Percentiles rank a stretch among this genome's conserved stretches.
phyloP scores from a whole-genome alignment of 2,888 invertebrate genomes.

The Trissolcus brochymenae region DNA sequence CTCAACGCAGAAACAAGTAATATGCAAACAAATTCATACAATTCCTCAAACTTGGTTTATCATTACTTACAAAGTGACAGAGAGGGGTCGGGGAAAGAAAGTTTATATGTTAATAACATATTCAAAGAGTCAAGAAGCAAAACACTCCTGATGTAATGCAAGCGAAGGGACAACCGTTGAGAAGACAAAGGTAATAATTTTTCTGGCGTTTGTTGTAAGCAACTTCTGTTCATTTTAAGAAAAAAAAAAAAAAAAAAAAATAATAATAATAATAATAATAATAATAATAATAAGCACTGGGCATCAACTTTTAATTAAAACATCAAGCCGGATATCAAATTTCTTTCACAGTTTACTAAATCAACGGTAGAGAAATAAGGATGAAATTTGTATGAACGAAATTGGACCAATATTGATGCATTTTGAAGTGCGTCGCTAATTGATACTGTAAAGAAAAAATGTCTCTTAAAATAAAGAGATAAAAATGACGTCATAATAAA shows the following conservation, averaged over 20 bases:
- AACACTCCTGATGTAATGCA: conserved; percentile 19
- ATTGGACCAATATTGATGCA: too few species aligned
- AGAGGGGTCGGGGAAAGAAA: not conserved
- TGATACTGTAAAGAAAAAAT: too few species aligned
- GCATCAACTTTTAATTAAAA: conserved; percentile 27
- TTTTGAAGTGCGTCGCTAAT: too few species aligned
- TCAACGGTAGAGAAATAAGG: too few species aligned
- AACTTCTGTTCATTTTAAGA: too few species aligned
- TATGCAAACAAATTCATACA: conserved; percentile 30
- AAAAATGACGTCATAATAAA: too few species aligned
- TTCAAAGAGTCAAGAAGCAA: conserved; percentile 21
- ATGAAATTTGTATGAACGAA: too few species aligned
- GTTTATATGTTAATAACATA: conserved; percentile 33
- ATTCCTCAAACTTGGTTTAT: conserved; percentile 26
- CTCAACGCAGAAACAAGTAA: conserved; percentile 17
- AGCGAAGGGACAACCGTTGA: conserved; percentile 12
- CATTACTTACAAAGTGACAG: conserved; percentile 4
- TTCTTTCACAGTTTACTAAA: not conserved
- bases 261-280: too few species aligned
- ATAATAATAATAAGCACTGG: conserved; percentile 7
- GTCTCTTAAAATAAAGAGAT: too few species aligned
- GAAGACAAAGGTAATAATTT: conserved; percentile 12
- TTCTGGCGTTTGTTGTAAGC: not conserved
- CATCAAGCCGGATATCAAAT: not conserved
- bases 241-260: too few species aligned